Base-by-base conservation (phyloP, 2,113 vertebrate genomes). In the Halcyon senegalensis region DNA sequence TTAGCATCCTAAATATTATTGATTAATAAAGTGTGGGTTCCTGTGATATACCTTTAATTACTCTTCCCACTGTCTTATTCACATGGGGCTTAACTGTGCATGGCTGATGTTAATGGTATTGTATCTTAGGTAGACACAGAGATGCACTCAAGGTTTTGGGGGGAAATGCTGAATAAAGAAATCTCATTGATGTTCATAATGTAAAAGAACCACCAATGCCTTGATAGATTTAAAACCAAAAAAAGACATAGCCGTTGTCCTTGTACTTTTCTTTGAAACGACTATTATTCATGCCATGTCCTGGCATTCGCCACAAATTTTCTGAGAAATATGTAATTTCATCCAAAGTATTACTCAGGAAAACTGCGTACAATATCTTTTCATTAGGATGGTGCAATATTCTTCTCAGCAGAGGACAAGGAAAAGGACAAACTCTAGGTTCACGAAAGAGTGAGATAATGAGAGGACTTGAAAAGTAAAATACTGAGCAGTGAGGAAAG, bases 1-100 rank as follows among this genome's bases (percentile, higher is more conserved):
- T 96, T 85, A 62, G 14, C 85, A 59, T 77, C 75, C 63, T 84
- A 96, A 95, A 62, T 93, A 93, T 80, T 85, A 67, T 44, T 84
- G 59, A 88, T 89, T 87, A 94, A 88, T 92, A 89, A 89, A 94
- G 39, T 91, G 35, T 70, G 31, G 11, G 9, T 48, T 53, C 25
- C 60, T 77, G 35, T 77, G 75, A 72, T 88, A 93, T 43, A 74
- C 15, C 13, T 87, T 67, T 87, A 91, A 73, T 51, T 87, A 83
- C 20, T 90, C 23, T 90, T 90, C 68, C 50, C 13, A 50, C 59
- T 70, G 21, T n/a, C 91, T 85, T 77, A 50, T 75, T 96, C 75
- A 59, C 62, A 46, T 77, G 46, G 5, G 28, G 5, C 35, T 84
- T 84, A n/a, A 58, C 33, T 64, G 7, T 82, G 17, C 8, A 2